Evolutionary conservation across 2,797 vertebrate species (phyloP), one percentile per base, ranked within the genome.

Genomic region (Muscicapa comitata): DNA sequence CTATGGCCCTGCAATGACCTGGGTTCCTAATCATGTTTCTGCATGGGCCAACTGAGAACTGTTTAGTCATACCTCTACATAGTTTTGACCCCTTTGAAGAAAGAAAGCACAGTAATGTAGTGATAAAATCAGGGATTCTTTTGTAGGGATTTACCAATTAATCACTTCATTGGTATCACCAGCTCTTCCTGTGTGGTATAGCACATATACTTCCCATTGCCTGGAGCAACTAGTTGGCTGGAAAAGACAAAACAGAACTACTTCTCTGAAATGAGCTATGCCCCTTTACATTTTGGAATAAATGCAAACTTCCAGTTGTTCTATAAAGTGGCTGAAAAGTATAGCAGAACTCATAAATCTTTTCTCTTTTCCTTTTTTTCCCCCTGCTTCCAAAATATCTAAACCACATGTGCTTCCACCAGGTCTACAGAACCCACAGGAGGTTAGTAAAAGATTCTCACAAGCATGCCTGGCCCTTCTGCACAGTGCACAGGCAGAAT

Each of bases 391-490:
- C 16, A n/a, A 66, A 86, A 53, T 37, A 85, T 70, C 42, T 80
- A 62, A 87, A 86, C 50, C 26, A 68, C 10, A 50, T 38, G 19
- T 84, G 28, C 83, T 91, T 90, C 54, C 24, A 68, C 23, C 65
- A 93, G 42, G n/a, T 83, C 72, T 66, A 72, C 35, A 29, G 42
- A 86, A 43, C 31, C 61, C 50, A 45, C 29, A 75, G 68, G 66
- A 90, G 43, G 12, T 31, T 55, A 40, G 17, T 24, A 86, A 74
- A 65, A 55, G 21, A 45, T 54, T 53, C 72, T 81, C 65, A 17
- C 0, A 2, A 77, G 54, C 0, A 2, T 25, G 53, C 13, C 45
- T 74, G 65, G 50, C 38, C 13, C 17, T 1, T 4, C 16, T 91
- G 25, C 50, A 50, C 31, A 37, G 24, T 16, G 15, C 4, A 6